phyloP scores from a whole-genome alignment of 2,113 vertebrate genomes.

The Antechinus stuartii region DNA sequence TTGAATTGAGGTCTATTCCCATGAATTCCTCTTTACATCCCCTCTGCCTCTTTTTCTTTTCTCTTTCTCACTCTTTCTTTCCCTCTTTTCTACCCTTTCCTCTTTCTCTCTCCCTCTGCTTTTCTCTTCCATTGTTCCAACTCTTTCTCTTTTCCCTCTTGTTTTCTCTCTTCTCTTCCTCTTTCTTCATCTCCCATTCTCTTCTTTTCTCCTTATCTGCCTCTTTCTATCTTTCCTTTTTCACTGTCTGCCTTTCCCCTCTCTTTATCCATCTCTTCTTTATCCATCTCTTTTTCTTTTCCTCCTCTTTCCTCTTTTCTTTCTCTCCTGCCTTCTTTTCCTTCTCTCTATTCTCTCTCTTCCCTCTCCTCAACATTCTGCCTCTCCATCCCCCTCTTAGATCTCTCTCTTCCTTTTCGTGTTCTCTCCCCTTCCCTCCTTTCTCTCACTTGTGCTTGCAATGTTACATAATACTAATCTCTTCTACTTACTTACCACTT shows the following conservation, averaged over 20 bases:
- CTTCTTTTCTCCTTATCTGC: background rate
- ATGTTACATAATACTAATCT: slow-evolving; percentile 21
- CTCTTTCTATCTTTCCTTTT: background rate
- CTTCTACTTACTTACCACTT: slow-evolving; percentile 37
- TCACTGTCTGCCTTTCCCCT: background rate
- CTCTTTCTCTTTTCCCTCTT: background rate
- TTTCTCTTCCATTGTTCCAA: background rate
- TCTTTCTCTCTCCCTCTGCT: background rate
- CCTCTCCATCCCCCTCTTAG: background rate
- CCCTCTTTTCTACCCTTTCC: background rate
- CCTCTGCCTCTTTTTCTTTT: background rate
- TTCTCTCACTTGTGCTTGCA: slow-evolving; percentile 19
- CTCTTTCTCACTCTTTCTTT: background rate
- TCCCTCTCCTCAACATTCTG: background rate
- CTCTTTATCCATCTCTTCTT: background rate
- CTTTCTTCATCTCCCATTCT: background rate
- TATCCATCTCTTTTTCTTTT: background rate
- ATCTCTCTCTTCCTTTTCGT: background rate
- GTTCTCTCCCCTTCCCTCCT: background rate
- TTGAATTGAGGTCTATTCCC: background rate
- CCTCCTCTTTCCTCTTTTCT: background rate
- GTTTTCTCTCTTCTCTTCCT: background rate
- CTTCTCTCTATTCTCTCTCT: background rate
- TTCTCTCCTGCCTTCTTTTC: background rate
- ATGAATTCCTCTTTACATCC: background rate